These are phyloP conservation scores for Oncorhynchus nerka DNA, from an alignment of 2,113 vertebrate genomes.

Conservation along the genomic window DNA sequence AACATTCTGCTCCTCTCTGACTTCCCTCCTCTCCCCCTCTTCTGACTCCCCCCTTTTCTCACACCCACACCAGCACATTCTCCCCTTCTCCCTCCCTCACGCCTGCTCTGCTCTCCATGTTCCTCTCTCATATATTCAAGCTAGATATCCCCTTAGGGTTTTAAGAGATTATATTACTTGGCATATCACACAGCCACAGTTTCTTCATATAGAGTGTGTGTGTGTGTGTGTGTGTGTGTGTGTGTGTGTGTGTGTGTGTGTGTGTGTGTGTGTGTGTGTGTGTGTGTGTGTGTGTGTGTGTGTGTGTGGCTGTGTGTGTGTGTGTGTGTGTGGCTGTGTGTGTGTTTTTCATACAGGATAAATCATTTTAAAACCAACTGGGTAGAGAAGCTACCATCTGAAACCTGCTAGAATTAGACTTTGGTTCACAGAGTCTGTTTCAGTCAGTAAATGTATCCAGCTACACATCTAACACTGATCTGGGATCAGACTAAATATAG, in stretches of 20 bases:
- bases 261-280: too few species aligned
- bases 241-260: too few species aligned
- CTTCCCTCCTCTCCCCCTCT: too few species aligned
- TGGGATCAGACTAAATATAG: constrained; percentile 26
- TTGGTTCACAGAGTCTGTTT: not conserved
- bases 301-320: too few species aligned
- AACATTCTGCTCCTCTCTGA: constrained; percentile 45
- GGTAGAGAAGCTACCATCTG: not conserved
- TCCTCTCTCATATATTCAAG: too few species aligned
- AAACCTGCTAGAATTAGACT: not conserved
- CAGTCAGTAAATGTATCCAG: not conserved
- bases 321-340: not conserved
- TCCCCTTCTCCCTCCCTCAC: not conserved
- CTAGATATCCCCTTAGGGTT: too few species aligned
- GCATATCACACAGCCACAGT: constrained; percentile 19
- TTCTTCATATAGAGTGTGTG: not conserved
- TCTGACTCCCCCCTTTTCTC: not conserved
- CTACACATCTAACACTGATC: not conserved
- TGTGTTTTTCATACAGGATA: not conserved
- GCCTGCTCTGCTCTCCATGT: not conserved
- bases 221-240: too few species aligned
- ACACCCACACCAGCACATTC: not conserved
- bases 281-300: too few species aligned
- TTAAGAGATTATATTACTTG: constrained; percentile 6
- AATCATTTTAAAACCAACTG: not conserved